phyloP scores from a whole-genome alignment of 1,140 invertebrate species.

The Drosophila nasuta region DNA sequence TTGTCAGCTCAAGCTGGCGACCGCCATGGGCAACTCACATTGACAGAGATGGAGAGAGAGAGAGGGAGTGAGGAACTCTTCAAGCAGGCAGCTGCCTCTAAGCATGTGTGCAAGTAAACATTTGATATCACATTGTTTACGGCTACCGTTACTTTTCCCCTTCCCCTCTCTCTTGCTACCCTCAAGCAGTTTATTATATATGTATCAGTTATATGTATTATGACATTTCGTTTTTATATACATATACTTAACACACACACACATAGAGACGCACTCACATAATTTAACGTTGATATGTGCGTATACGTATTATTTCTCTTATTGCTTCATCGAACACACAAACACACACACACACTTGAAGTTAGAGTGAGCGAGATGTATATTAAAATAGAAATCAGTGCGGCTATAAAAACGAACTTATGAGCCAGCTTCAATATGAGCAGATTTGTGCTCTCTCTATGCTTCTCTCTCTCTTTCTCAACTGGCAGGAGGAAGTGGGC shows the following conservation, averaged over 20 bases:
- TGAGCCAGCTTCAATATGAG: constrained; percentile 39
- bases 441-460: constrained; percentile 24
- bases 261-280: constrained; percentile 12
- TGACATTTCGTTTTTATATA: constrained; percentile 69
- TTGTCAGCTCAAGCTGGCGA: constrained; percentile 55
- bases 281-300: constrained; percentile 26
- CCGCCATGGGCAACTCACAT: constrained; percentile 8
- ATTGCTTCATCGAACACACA: constrained; percentile 64
- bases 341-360: not conserved
- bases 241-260: constrained; percentile 15
- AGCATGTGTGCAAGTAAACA: constrained; percentile 66
- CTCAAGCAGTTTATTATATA: constrained; percentile 77
- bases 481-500: constrained; percentile 58
- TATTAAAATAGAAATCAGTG: constrained; percentile 48
- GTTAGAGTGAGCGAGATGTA: not conserved
- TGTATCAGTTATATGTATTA: constrained; percentile 68
- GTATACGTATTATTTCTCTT: constrained; percentile 18
- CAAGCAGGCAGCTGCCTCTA: not conserved
- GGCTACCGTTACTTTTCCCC: constrained; percentile 28
- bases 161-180: constrained; percentile 11
- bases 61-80: not conserved
- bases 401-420: constrained; percentile 48
- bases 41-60: not conserved
- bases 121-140: constrained; percentile 71
- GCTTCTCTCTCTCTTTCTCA: not conserved